Base-by-base conservation (phyloP, 2,113 vertebrate genomes). In the Xiphorhynchus elegans region DNA sequence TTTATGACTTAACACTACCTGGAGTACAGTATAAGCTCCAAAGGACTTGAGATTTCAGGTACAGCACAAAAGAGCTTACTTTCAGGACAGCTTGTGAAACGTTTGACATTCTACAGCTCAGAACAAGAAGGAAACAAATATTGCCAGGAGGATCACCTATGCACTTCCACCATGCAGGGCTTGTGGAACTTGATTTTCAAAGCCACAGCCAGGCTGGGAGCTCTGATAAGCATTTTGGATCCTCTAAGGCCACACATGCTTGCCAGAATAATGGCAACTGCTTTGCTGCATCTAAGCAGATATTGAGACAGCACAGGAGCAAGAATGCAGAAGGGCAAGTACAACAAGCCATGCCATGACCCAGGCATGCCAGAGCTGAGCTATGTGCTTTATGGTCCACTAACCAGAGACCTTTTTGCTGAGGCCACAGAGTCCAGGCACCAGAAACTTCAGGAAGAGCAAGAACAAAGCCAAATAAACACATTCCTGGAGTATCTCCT, bases 271-370 rank as follows among this genome's bases (percentile, higher is more conserved):
- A 88, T 89, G 64, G 44, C 24, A 84, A 77, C 19, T 56, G 24
- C 62, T 84, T 70, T 80, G 52, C 68, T 66, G 52, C 47, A 89
- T n/a, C 67, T 59, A 26, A 94, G 81, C 66, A 87, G 70, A 33
- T 35, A 31, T 1, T 3, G 4, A 85, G 80, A 92, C 47, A 95
- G 68, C 50, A 80, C 0, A 5, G 74, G 68, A 91, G 6, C 46
- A 96, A 84, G 90, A 97, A 95, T 78, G 88, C 69, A 87, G 86
- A 81, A 89, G 5, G 83, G 60, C 90, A 80, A 84, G 93, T 60
- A 84, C 44, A 84, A 83, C 76, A 13, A 0, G 73, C 84, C 68
- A 37, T 68, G 35, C 68, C 44, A 63, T 53, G 88, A 93, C 72
- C 92, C 26, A 35, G 40, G 47, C 79, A 93, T 72, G 40, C 64